A percentile compares a stretch with the other conserved stretches of the same genome.
Conservation (phyloP, 2,797 vertebrate species). For the Etheostoma perlongum region DNA sequence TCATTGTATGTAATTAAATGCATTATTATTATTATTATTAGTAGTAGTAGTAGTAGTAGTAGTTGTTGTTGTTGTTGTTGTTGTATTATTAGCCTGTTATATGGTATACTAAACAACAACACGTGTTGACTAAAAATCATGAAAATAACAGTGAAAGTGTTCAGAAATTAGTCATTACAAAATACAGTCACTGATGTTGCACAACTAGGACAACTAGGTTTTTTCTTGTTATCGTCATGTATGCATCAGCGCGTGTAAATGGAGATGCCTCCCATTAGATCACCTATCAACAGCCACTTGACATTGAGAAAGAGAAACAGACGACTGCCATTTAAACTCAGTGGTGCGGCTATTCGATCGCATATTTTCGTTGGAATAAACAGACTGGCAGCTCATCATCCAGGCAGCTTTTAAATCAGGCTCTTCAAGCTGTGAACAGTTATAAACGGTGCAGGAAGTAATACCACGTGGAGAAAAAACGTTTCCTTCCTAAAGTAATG, state of each 20-base stretch:
- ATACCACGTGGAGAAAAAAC: neutral
- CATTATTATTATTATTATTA: neutral
- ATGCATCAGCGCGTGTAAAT: slow-evolving; percentile 53
- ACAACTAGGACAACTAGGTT: slow-evolving; percentile 10
- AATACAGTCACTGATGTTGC: slow-evolving; percentile 24
- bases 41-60: neutral
- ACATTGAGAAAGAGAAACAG: slow-evolving; percentile 65
- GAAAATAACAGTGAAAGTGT: neutral
- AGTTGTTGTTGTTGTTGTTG: neutral
- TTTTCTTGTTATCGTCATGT: slow-evolving; percentile 35
- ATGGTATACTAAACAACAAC: neutral
- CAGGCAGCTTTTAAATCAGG: slow-evolving; percentile 1
- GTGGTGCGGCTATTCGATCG: slow-evolving; percentile 41
- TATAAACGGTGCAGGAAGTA: neutral
- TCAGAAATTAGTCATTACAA: neutral
- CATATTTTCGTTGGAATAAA: slow-evolving; percentile 44
- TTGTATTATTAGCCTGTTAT: neutral
- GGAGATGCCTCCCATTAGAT: slow-evolving; percentile 49
- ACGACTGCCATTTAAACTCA: slow-evolving; percentile 52
- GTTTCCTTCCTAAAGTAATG: neutral
- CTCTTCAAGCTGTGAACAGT: neutral
- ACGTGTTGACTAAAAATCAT: neutral
- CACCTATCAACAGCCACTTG: slow-evolving; percentile 77
- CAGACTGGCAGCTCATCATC: slow-evolving; percentile 26
- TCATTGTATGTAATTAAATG: neutral